Conservation (phyloP, 2,797 vertebrate genomes). For the Tokudaia muenninki region DNA sequence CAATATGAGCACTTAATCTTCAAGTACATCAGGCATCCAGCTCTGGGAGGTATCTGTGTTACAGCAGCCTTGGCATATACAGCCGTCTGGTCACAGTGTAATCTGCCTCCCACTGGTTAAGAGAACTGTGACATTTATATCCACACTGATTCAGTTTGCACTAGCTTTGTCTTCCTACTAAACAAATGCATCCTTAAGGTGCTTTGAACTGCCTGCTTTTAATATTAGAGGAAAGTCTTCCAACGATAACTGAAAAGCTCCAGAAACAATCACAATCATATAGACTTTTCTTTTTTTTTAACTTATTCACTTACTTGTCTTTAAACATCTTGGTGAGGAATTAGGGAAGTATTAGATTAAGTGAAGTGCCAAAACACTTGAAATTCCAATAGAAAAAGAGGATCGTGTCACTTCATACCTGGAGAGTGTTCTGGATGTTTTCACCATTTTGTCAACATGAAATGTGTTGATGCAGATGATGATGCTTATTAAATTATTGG, state of each 20-base stretch:
- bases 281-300: neutral
- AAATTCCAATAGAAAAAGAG: slow-evolving; percentile 54
- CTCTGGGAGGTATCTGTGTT: neutral
- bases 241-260: neutral
- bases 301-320: slow-evolving; percentile 14
- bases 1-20: neutral
- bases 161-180: neutral
- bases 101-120: neutral
- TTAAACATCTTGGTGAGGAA: neutral
- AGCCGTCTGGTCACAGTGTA: neutral
- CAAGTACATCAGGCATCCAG: neutral
- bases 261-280: neutral
- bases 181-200: neutral
- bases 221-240: slow-evolving; percentile 14
- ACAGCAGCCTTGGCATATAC: neutral
- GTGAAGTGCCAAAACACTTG: neutral
- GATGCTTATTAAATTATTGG: too few species aligned
- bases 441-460: neutral
- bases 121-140: neutral
- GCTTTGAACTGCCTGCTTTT: slow-evolving; percentile 1
- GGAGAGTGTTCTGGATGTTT: neutral
- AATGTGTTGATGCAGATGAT: neutral
- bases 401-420: neutral
- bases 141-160: neutral
- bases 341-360: slow-evolving; percentile 22